Evolutionary conservation across 1,140 invertebrate genomes (phyloP), one percentile per base, ranked within the genome.

Genomic region (Ceratina japonica): DNA sequence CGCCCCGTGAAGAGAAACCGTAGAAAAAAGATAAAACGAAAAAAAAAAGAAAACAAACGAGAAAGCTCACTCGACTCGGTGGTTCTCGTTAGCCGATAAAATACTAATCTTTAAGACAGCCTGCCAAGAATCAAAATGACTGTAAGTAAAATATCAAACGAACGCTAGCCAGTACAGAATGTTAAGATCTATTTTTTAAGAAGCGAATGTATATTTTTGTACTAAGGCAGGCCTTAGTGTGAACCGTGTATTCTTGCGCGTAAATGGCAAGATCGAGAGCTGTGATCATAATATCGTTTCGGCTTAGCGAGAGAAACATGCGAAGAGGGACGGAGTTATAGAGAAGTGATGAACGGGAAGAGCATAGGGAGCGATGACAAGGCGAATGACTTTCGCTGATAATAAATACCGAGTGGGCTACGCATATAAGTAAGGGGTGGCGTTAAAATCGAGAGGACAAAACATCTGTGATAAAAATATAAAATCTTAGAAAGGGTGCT

Each of bases 131-230:
- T 87, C 85, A 89, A 90, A 88, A 87, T 76, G 37, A 85, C 73
- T 80, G 74, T 82, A 83, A 82, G 74, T 82, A 83, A 82, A 87
- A 86, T 84, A 85, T 85, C 79, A 80, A 82, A 82, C 74, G 80
- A 83, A 87, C 77, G 80, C 61, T 88, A 90, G 88, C 83, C 86
- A 88, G 83, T 84, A 86, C 86, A 88, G 87, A 90, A 88, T 89
- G 88, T 83, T 88, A 91, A 92, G 90, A 91, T 91, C 91, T 92
- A 92, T 92, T 92, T 92, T 92, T 92, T 92, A 92, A 92, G 90
- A 91, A 86, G 89, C 91, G 89, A 91, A 91, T 91, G 90, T 92
- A 91, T 92, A 92, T 92, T 92, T 92, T 92, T 92, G 84, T 91
- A 92, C 91, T 92, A 91, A 91, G 91, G 91, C 91, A 92, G 91